phyloP scores from a whole-genome alignment of 1,140 invertebrate genomes.

The Scaptomyza hsui region DNA sequence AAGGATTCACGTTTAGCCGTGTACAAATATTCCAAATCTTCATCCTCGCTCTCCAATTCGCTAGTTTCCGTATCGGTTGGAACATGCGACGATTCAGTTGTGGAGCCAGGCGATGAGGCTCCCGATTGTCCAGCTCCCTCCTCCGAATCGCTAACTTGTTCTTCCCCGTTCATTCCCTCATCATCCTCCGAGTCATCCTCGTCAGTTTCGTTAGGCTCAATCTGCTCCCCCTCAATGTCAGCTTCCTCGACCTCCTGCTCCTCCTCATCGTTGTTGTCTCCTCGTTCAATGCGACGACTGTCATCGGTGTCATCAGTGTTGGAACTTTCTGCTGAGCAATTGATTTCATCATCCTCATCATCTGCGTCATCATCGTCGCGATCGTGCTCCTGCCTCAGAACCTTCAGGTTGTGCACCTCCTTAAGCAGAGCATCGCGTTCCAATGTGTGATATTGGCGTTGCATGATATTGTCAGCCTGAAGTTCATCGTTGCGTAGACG shows the following conservation, averaged over 20 bases:
- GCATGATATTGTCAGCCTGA: conserved; percentile 53
- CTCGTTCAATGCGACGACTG: neutral
- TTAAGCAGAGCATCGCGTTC: conserved; percentile 66
- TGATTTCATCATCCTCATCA: neutral
- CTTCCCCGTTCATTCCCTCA: too few species aligned
- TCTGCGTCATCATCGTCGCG: neutral
- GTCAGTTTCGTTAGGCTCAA: neutral
- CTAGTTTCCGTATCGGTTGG: conserved; percentile 12
- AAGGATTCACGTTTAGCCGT: conserved; percentile 22
- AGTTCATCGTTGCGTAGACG: conserved; percentile 60
- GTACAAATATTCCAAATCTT: neutral
- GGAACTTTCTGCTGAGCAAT: neutral
- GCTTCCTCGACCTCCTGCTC: neutral
- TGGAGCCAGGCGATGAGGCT: neutral
- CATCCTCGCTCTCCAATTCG: conserved; percentile 10
- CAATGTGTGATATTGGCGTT: conserved; percentile 70
- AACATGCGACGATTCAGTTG: conserved; percentile 12
- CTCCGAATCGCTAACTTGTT: conserved; percentile 3
- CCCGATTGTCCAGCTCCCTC: neutral
- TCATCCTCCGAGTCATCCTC: conserved; percentile 15
- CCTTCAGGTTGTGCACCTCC: conserved; percentile 57
- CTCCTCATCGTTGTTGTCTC: too few species aligned
- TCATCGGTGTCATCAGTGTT: neutral
- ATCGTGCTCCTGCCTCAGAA: conserved; percentile 3
- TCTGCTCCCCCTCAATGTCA: neutral